Evolutionary conservation across 2,888 invertebrate genomes (phyloP).

Genomic region (Troilus luridus): DNA sequence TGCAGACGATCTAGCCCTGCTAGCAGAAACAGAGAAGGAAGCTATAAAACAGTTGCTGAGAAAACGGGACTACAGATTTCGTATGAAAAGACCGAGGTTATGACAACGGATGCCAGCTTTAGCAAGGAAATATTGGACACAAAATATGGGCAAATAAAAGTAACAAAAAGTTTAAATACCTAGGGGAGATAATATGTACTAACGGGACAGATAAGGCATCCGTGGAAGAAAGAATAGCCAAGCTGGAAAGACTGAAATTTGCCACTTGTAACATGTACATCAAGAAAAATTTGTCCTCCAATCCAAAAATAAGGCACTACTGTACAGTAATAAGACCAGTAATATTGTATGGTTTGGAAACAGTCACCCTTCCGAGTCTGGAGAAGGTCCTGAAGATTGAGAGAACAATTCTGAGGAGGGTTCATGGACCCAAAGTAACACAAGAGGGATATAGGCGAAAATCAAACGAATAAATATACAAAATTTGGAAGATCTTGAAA

Average conservation of each 20-base stretch:
- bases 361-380: too few species aligned
- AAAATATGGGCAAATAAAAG: not conserved
- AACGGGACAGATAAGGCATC: not conserved
- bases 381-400: too few species aligned
- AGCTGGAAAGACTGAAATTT: not conserved
- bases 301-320: too few species aligned
- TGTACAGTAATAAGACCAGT: too few species aligned
- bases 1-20: not conserved
- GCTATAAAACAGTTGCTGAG: not conserved
- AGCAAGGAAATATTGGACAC: not conserved
- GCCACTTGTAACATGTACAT: too few species aligned
- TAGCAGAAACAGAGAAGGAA: not conserved
- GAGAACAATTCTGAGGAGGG: too few species aligned
- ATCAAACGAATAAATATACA: too few species aligned
- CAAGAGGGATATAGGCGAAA: too few species aligned
- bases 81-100: not conserved
- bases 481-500: too few species aligned
- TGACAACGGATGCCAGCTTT: not conserved
- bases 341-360: too few species aligned
- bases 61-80: not conserved
- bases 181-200: not conserved
- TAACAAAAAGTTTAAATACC: not conserved
- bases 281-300: too few species aligned
- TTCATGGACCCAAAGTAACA: too few species aligned
- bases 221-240: conserved; percentile 11